These are phyloP conservation scores for Clepsis dumicolana DNA, from an alignment of 2,888 invertebrate species.

Conservation along the genomic window DNA sequence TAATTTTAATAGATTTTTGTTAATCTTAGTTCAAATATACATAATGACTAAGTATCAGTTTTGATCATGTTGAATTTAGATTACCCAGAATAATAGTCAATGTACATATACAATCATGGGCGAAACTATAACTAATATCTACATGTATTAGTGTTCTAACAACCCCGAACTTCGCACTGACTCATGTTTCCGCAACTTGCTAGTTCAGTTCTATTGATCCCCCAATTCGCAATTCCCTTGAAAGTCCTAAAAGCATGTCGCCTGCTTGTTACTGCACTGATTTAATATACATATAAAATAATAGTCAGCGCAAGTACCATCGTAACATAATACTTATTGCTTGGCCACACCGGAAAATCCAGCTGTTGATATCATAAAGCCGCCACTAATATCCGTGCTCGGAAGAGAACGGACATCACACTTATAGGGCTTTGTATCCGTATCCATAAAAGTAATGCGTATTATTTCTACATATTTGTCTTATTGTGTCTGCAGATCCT, in stretches of 20 bases:
- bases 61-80: too few species aligned
- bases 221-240: background rate
- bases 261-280: background rate
- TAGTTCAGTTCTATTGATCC: background rate
- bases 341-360: constrained; percentile 2
- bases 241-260: background rate
- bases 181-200: background rate
- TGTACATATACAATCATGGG: background rate
- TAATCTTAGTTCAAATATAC: too few species aligned
- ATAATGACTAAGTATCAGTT: too few species aligned
- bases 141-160: background rate
- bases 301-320: background rate
- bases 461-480: background rate
- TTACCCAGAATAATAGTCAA: too few species aligned
- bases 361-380: constrained; percentile 28
- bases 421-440: background rate
- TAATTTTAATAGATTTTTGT: too few species aligned
- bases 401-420: background rate
- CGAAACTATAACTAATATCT: background rate
- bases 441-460: background rate
- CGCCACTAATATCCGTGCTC: background rate
- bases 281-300: background rate
- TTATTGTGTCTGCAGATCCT: too few species aligned
- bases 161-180: background rate
- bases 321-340: constrained; percentile 19